These are phyloP conservation scores for Pseudococcus jackbeardsleyi DNA, from an alignment of 2,888 invertebrate genomes.

Conservation along the genomic window DNA sequence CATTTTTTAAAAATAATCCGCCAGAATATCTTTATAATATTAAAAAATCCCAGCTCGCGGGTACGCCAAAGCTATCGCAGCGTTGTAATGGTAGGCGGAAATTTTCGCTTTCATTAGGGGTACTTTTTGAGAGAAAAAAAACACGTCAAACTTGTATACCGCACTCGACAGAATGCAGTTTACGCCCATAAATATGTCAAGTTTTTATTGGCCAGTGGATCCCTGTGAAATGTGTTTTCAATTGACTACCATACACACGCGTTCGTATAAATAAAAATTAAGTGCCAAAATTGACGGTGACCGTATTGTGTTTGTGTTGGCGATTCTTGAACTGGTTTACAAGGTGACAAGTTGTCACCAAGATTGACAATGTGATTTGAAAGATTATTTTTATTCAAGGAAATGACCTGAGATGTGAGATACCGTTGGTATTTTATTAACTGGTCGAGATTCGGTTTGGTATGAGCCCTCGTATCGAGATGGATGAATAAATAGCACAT, in stretches of 20 bases:
- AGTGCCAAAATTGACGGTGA: too few species aligned
- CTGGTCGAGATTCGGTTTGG: too few species aligned
- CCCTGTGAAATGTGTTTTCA: not conserved
- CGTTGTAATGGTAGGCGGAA: slow-evolving; percentile 42
- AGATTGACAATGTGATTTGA: too few species aligned
- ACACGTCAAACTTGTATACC: not conserved
- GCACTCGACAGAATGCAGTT: not conserved
- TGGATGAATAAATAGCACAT: too few species aligned
- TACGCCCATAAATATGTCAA: slow-evolving; percentile 35
- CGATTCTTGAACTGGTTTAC: too few species aligned
- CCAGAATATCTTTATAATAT: slow-evolving; percentile 64
- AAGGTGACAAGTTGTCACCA: too few species aligned
- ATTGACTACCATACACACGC: not conserved
- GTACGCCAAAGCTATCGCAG: too few species aligned
- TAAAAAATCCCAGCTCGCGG: not conserved
- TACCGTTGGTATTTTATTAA: too few species aligned
- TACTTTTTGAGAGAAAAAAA: slow-evolving; percentile 56
- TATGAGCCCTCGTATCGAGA: too few species aligned
- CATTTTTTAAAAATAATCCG: slow-evolving; percentile 25
- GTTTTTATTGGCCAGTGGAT: slow-evolving; percentile 15
- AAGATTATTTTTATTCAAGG: too few species aligned
- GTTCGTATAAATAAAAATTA: not conserved
- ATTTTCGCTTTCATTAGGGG: slow-evolving; percentile 66
- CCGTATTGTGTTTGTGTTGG: too few species aligned
- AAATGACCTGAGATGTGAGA: too few species aligned